A percentile compares a stretch with the other conserved stretches of the same genome.
phyloP scores from a whole-genome alignment of 2,888 invertebrate genomes.

The Meghimatium bilineatum region DNA sequence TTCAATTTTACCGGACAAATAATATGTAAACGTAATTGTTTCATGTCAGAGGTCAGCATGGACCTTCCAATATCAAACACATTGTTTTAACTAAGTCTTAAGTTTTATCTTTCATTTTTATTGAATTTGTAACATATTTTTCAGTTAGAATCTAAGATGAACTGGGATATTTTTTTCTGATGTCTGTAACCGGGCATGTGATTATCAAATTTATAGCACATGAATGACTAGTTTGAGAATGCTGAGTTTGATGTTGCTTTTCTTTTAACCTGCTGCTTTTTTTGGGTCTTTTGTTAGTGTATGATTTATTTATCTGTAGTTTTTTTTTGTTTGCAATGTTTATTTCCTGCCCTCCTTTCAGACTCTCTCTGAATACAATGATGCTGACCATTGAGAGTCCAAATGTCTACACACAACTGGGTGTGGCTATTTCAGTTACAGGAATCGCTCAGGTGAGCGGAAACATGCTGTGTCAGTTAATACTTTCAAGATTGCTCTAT shows the following conservation, averaged over 20 bases:
- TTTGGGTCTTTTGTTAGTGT: background rate
- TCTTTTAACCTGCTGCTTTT: constrained; percentile 14
- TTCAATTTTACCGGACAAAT: too few relatives aligned
- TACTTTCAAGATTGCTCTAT: too few relatives aligned
- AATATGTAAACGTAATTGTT: too few relatives aligned
- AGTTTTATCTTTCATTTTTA: too few relatives aligned
- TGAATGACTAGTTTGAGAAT: background rate
- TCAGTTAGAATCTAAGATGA: too few relatives aligned
- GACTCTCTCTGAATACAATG: constrained; percentile 97
- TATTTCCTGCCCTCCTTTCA: constrained; percentile 74
- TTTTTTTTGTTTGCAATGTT: constrained; percentile 7
- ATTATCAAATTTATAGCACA: too few relatives aligned
- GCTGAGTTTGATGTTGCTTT: constrained; percentile 1
- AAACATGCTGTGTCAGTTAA: background rate
- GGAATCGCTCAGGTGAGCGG: constrained; percentile 93
- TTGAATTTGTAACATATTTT: too few relatives aligned
- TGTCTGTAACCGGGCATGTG: too few relatives aligned
- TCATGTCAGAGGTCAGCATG: too few relatives aligned
- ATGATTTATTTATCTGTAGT: background rate
- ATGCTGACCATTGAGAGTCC: constrained; percentile 96
- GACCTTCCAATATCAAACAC: too few relatives aligned
- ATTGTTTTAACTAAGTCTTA: too few relatives aligned
- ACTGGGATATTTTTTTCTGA: too few relatives aligned
- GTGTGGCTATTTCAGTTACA: constrained; percentile 97
- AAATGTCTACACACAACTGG: constrained; percentile 96